Conservation (phyloP, 2,888 invertebrate genomes). For the Eudemis profundana region DNA sequence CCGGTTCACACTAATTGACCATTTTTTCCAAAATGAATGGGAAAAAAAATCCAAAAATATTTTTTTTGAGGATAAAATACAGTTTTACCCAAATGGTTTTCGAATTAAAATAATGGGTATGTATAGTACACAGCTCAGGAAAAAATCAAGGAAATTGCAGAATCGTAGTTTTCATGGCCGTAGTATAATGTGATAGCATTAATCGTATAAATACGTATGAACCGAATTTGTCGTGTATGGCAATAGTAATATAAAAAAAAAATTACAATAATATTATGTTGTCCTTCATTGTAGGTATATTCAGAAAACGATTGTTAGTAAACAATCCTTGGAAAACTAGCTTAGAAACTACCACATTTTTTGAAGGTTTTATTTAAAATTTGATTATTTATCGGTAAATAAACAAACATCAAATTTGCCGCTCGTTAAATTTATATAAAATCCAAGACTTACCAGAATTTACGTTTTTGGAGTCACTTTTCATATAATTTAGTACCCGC, state of each 20-base stretch:
- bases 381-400: not conserved
- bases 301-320: not conserved
- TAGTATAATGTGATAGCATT: too few species aligned
- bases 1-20: too few species aligned
- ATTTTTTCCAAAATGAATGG: too few species aligned
- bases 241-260: not conserved
- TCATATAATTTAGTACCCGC: conserved; percentile 1
- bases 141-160: too few species aligned
- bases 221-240: too few species aligned
- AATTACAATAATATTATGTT: not conserved
- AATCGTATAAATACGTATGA: too few species aligned
- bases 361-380: not conserved
- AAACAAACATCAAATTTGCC: conserved; percentile 10
- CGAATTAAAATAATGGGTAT: too few species aligned
- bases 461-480: conserved; percentile 2
- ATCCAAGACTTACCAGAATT: conserved; percentile 16
- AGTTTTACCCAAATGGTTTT: too few species aligned
- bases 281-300: not conserved
- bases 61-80: too few species aligned
- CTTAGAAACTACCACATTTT: not conserved
- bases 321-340: not conserved
- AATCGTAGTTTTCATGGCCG: too few species aligned
- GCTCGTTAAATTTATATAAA: conserved; percentile 11
- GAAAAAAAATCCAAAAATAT: too few species aligned
- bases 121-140: too few species aligned